Conservation (phyloP, 1,140 invertebrate species). For the Trachymyrmex septentrionalis region DNA sequence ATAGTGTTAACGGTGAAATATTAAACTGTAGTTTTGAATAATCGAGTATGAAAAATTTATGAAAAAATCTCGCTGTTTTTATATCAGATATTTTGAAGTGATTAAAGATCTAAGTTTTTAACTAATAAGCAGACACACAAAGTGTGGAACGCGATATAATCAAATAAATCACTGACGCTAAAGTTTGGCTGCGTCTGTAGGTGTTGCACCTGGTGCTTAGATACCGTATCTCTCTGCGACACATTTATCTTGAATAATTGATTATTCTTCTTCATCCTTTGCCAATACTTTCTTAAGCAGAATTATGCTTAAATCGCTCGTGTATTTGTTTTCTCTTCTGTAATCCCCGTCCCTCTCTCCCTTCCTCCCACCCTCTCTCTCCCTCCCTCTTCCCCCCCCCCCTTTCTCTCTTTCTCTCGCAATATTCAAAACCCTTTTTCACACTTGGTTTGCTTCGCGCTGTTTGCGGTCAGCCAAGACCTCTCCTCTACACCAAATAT, state of each 20-base stretch:
- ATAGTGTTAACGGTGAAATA: constrained; percentile 7
- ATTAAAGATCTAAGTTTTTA: constrained; percentile 53
- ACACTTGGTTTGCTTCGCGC: constrained; percentile 25
- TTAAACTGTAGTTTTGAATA: constrained; percentile 1
- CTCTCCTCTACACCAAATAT: constrained; percentile 34
- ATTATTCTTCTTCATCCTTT: constrained; percentile 30
- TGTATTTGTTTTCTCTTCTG: background rate
- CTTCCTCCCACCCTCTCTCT: background rate
- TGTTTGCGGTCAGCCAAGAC: constrained; percentile 40
- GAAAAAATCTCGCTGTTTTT: background rate
- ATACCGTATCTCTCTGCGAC: background rate
- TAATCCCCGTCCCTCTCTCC: background rate
- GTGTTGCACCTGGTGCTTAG: constrained; percentile 35
- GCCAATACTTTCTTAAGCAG: constrained; percentile 4
- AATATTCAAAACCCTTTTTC: constrained; percentile 48
- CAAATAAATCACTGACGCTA: constrained; percentile 46
- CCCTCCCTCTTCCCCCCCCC: background rate
- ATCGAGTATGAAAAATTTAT: background rate
- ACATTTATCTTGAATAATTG: constrained; percentile 43
- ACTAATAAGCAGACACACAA: constrained; percentile 33
- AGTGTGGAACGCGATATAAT: background rate
- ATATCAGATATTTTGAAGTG: constrained; percentile 17
- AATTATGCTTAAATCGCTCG: constrained; percentile 24
- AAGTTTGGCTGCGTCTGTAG: constrained; percentile 33
- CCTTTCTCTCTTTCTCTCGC: background rate